Base-by-base conservation (phyloP, 2,888 invertebrate species). In the Dolichomitus sp. region DNA sequence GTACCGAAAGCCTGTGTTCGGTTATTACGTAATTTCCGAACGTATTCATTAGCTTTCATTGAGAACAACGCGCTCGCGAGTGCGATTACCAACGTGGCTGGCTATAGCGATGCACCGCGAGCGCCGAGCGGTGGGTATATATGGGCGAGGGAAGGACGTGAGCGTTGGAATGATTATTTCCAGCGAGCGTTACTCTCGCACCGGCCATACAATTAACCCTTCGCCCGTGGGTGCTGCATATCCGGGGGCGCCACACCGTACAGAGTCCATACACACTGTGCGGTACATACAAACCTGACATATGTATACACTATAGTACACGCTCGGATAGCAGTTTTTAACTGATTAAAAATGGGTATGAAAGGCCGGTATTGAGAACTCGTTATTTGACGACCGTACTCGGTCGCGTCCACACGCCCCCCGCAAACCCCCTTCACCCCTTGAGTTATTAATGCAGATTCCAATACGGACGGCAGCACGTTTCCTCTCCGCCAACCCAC, bases 331-430 rank as follows among this genome's bases (percentile, higher is more conserved):
- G 65, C 72, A 76, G 68, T 83, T 76, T 83, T 83, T 80, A 80
- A 80, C 83, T 83, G 83, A 83, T 83, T 83, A 83, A 83, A 83
- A 83, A 76, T 77, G 68, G 69, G 61, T 65, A 83, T 83, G 83
- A 83, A 83, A 83, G 83, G 76, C 68, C 73, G 54, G 76, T 77
- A 83, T 83, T 83, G 80, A 83, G 83, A 80, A 77, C 68, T 83
- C 83, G 80, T 83, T 76, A 83, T 83, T 83, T 83, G 83, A 83
- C 83, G 83, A 80, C 72, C 76, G 70, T 78, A 65, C 78, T 72
- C 82, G 79, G 74, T 82, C 74, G 54, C 54, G 78, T 82, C 69
- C 73, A 69, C 48, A n/a, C 65, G 42, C 57, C 63, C 19, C 48
- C 42, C 42, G 12, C 33, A 14, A n/a, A 11, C 50, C 48, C 12